Evolutionary conservation across 2,113 vertebrate species (phyloP), one percentile per base, ranked within the genome.

Genomic region (Eptesicus fuscus): DNA sequence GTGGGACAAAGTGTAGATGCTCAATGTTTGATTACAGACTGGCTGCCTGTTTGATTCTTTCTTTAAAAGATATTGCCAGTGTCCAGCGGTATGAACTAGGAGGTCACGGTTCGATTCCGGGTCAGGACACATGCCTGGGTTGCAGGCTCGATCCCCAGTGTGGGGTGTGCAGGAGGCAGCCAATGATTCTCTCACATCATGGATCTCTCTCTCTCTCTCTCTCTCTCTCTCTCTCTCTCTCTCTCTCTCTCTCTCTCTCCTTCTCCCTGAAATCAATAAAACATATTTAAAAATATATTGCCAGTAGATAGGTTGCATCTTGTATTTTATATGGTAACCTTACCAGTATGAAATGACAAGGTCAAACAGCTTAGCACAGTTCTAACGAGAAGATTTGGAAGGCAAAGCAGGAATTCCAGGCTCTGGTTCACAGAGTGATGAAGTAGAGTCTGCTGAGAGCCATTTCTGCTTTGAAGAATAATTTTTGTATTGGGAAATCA

Each of bases 401-500:
- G 53, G 53, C 4, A 70, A 67, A 51, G 25, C 73, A 83, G 63
- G 42, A 86, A 78, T 78, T 69, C 79, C 73, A 18, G 23, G 67
- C 44, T 77, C 42, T 14, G 20, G 16, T 56, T 28, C 92, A 71
- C n/a, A 53, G n/a, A 77, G 1, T 12, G 23, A 77, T 71, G 25
- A 23, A 25, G 13, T 0, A 3, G 65, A 87, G 28, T 5, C 32
- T 28, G 10, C 25, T 0, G 1, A 47, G 4, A 35, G 42, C 28
- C 2, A 0, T 71, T 53, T 80, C 44, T 93, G 65, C 76, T 84
- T 86, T 74, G 70, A 95, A 83, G 83, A 83, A 51, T 83, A 53
- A 32, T 74, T 85, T 79, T 7, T 4, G 63, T 49, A 53, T 14
- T 78, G 35, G 67, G 70, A 95, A 90, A 92, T 88, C 77, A 80